Evolutionary conservation across 2,797 vertebrate genomes (phyloP), one percentile per base, ranked within the genome.

Genomic region (Falco columbarius): DNA sequence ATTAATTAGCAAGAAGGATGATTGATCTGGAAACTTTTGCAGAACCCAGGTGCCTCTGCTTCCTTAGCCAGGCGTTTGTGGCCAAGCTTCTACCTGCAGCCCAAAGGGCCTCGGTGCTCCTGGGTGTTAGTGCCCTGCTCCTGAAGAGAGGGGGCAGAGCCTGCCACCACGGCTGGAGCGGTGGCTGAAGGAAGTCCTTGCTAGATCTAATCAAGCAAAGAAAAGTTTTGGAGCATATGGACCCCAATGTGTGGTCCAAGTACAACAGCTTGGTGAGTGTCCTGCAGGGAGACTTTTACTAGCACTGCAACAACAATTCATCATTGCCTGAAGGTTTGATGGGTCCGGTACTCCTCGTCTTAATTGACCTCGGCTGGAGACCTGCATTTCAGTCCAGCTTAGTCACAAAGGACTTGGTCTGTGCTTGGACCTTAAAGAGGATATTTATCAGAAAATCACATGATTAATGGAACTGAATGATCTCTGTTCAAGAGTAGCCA

Each of bases 251-350:
- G 96, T 93, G 96, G 89, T 95, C 96, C 91, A 95, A 95, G 80
- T 30, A 97, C 94, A 95, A 93, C 96, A 97, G 96, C 96, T 96
- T 97, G 96, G 91, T 95, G 94, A 95, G 87, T 81, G 94, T 96
- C 95, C 96, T 95, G 96, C 96, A 93, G 96, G 95, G 95, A 97
- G 91, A 81, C 96, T 97, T 97, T 97, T 93, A 90, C 95, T 90
- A 96, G 85, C 93, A 0, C 70, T 97, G 96, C 96, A 96, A 84
- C 93, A 97, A 75, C 91, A 94, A 97, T 96, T 94, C 94, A 96
- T 97, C 95, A 96, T 27, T 76, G 94, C 91, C 94, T 96, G 93
- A 93, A 96, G 94, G 58, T 8, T 70, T 91, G 95, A 95, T 95
- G 93, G 93, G 82, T 67, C 93, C 94, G 91, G 61, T 96, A 22